Percentiles rank a stretch among this genome's conserved stretches.
Evolutionary conservation across 2,797 vertebrate genomes (phyloP).

Genomic region (Acestrorhynchus altus): DNA sequence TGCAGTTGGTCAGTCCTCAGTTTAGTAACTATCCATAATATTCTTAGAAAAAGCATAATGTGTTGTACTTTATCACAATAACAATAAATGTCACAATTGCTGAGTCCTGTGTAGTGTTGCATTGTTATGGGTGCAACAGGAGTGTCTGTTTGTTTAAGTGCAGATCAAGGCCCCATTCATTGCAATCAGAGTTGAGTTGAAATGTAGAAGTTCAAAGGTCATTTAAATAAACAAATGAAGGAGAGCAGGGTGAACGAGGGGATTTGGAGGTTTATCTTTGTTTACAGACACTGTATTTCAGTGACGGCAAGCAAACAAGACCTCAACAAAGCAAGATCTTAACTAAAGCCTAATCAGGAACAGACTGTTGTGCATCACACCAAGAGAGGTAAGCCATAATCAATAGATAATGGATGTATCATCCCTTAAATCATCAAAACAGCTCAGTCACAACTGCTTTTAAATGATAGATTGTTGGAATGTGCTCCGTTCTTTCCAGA

Average conservation of each 20-base stretch:
- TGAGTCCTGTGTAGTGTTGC: too few species aligned
- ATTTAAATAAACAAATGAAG: slow-evolving; percentile 30
- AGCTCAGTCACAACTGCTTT: not conserved
- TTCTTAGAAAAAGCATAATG: too few species aligned
- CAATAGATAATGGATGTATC: not conserved
- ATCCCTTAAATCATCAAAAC: not conserved
- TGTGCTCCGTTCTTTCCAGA: not conserved
- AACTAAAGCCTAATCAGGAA: slow-evolving; percentile 18
- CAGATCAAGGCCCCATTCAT: not conserved
- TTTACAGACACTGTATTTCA: slow-evolving; percentile 10
- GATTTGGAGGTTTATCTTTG: slow-evolving; percentile 27
- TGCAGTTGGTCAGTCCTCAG: too few species aligned
- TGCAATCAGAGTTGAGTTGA: not conserved
- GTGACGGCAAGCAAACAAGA: slow-evolving; percentile 6
- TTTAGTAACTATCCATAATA: too few species aligned
- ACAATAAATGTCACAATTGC: too few species aligned
- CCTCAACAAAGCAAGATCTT: not conserved
- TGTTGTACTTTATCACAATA: too few species aligned
- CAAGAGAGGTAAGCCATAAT: not conserved
- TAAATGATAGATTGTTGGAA: not conserved
- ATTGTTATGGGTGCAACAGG: too few species aligned
- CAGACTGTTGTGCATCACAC: not conserved
- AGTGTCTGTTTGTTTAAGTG: not conserved
- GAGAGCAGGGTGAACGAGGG: not conserved
- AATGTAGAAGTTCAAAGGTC: slow-evolving; percentile 39